A percentile compares a stretch with the other conserved stretches of the same genome.
Evolutionary conservation across 2,113 vertebrate species (phyloP).

Genomic region (Himantopus leucocephalus): DNA sequence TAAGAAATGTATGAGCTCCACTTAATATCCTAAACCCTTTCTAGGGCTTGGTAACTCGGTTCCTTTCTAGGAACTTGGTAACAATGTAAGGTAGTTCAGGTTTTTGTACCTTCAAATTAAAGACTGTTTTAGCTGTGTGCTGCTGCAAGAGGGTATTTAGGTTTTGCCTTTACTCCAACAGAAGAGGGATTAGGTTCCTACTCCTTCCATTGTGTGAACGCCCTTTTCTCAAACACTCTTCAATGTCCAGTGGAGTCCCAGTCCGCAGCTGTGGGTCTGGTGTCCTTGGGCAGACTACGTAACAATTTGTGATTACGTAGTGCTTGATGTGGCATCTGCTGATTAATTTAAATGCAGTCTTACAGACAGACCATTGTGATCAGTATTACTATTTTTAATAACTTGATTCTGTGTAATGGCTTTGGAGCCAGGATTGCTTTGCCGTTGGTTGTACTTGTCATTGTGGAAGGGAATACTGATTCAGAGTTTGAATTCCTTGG

Average conservation of each 20-base stretch:
- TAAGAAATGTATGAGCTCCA: background rate
- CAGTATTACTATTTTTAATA: background rate
- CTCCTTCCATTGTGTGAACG: background rate
- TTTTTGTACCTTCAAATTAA: background rate
- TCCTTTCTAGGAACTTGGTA: background rate
- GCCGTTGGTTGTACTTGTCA: background rate
- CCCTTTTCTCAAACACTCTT: background rate
- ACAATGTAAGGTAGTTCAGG: background rate
- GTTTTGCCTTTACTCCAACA: background rate
- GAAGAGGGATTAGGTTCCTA: background rate
- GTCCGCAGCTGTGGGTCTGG: background rate
- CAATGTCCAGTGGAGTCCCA: background rate
- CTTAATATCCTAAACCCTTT: background rate
- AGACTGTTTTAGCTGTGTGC: fast-evolving
- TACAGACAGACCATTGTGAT: background rate
- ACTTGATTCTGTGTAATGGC: background rate
- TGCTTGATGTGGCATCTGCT: background rate
- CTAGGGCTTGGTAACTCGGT: background rate
- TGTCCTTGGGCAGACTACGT: background rate
- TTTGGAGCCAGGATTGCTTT: background rate
- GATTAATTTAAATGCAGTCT: background rate
- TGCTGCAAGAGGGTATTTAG: background rate
- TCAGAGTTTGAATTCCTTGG: background rate
- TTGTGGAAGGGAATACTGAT: background rate
- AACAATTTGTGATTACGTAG: background rate